These are phyloP conservation scores for Oxycera nigricornis DNA, from an alignment of 2,888 invertebrate genomes.

Conservation along the genomic window DNA sequence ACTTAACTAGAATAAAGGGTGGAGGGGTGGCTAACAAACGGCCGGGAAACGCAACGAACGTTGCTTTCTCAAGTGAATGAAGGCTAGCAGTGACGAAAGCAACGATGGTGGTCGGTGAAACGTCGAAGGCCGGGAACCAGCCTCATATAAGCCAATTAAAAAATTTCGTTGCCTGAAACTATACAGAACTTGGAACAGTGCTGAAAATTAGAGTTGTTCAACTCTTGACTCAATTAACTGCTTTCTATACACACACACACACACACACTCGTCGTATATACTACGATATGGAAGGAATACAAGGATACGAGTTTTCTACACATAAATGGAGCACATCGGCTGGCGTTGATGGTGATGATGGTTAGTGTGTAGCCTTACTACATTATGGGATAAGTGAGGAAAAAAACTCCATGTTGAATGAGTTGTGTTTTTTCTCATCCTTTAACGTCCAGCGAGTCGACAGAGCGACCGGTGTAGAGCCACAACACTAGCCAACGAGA, in stretches of 20 bases:
- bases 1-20: background rate
- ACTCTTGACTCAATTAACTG: conserved; percentile 49
- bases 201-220: conserved; percentile 48
- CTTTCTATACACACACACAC: conserved; percentile 31
- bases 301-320: conserved; percentile 18
- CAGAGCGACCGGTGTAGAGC: background rate
- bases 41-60: conserved; percentile 2
- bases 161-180: conserved; percentile 48
- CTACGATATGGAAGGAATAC: background rate
- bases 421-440: background rate
- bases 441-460: background rate
- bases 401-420: conserved; percentile 20
- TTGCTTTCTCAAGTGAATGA: conserved; percentile 36
- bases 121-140: background rate
- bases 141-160: conserved; percentile 48
- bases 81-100: background rate
- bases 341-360: background rate
- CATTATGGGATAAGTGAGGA: conserved; percentile 27
- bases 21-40: background rate
- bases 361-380: conserved; percentile 22
- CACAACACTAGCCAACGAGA: background rate
- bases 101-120: background rate
- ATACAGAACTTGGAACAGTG: conserved; percentile 43
- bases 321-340: background rate
- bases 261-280: no score